Evolutionary conservation across 30 jellyfish, hydroid and myxozoan species (phyloP).

Genomic region (Aurelia sp.): DNA sequence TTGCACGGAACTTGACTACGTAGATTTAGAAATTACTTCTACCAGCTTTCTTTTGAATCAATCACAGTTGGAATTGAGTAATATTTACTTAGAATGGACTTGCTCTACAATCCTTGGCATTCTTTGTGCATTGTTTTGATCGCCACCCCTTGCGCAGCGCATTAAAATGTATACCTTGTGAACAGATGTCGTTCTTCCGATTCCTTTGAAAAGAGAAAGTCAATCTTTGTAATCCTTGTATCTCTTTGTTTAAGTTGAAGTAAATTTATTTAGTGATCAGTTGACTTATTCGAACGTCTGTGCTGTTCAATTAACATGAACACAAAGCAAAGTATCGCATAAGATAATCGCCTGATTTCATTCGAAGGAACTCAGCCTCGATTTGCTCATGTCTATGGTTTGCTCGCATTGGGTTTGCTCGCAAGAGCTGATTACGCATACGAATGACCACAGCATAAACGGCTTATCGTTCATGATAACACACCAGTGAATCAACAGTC

Average conservation of each 20-base stretch:
- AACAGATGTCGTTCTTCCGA: conserved; percentile 65
- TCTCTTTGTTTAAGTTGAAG: conserved; percentile 49
- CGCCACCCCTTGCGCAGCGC: conserved; percentile 33
- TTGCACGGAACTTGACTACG: too few species aligned
- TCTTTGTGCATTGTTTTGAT: background rate
- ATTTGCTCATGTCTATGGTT: background rate
- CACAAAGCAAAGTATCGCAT: conserved; percentile 66
- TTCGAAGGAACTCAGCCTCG: conserved; percentile 9
- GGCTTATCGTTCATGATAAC: background rate
- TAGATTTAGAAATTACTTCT: too few species aligned
- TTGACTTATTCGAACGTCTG: conserved; percentile 66
- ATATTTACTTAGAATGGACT: conserved; percentile 9
- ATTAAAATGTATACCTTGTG: conserved; percentile 12
- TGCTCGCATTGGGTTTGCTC: conserved; percentile 11
- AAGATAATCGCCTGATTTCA: conserved; percentile 62
- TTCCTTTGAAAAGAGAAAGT: conserved; percentile 37
- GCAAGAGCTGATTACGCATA: background rate
- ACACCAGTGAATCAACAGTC: too few species aligned
- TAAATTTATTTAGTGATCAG: background rate
- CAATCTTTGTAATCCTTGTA: conserved; percentile 63
- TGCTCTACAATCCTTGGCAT: too few species aligned
- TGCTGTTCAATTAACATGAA: conserved; percentile 71
- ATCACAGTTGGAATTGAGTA: background rate
- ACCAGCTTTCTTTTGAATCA: too few species aligned
- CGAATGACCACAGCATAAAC: background rate